These are phyloP conservation scores for Microplitis demolitor DNA, from an alignment of 1,140 invertebrate species.

Conservation along the genomic window DNA sequence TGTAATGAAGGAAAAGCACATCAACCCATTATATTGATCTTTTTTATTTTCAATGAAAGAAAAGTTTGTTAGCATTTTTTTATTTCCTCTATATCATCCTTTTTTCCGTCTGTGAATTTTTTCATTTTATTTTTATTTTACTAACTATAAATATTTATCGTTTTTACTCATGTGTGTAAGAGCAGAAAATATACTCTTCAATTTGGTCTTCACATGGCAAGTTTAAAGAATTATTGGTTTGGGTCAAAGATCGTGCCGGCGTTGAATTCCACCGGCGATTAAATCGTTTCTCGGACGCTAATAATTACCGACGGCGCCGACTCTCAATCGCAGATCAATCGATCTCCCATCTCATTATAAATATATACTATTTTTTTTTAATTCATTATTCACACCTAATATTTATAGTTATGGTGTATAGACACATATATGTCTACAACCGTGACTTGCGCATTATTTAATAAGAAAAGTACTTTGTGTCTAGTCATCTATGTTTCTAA, in stretches of 20 bases:
- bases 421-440: no score
- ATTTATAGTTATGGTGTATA: no score
- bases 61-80: no score
- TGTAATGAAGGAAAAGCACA: no score
- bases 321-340: slow-evolving; percentile 12
- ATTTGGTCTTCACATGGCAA: background rate
- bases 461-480: no score
- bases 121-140: no score
- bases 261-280: slow-evolving; percentile 28
- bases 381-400: background rate
- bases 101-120: background rate
- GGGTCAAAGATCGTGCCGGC: slow-evolving; percentile 20
- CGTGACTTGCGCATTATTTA: no score
- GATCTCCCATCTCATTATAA: background rate
- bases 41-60: no score
- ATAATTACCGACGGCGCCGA: slow-evolving; percentile 16
- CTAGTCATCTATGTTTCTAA: no score
- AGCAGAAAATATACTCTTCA: background rate
- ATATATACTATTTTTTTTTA: background rate
- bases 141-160: no score
- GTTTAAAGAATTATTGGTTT: slow-evolving; percentile 10
- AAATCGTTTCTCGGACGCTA: slow-evolving; percentile 23
- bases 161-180: no score
- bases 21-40: no score
- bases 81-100: background rate